Base-by-base conservation (phyloP, 2,888 invertebrate genomes). In the Scaptomyza reducta region DNA sequence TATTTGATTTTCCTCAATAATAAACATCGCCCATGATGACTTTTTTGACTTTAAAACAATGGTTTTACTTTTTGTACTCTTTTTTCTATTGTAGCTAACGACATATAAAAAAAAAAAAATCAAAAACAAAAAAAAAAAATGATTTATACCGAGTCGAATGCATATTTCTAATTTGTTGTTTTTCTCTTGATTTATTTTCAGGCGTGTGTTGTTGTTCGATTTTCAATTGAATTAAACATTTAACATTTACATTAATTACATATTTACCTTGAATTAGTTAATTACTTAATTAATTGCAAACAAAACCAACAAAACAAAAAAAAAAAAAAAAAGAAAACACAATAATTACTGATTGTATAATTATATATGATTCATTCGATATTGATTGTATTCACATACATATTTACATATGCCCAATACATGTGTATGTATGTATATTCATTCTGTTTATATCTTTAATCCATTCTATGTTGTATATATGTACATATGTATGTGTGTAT, bases 141-240 rank as follows among this genome's bases (percentile, higher is more conserved):
- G 41, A 16, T 44, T 46, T 40, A 44, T 22, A 57, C 25, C 56
- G 13, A 72, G 49, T 44, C 44, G 41, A 50, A 74, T 67, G 57
- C 61, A 74, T 65, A 75, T 82, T 82, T 82, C 81, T 82, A 82
- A 82, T 82, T 82, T 81, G 74, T 81, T 82, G 40, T 40, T 79
- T 77, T 79, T 82, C 80, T 82, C 81, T 82, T 82, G 63, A 82
- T 82, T 82, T 82, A 82, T 82, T 82, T 82, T 86, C 86, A 85
- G 86, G 86, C 74, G 86, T 86, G 78, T 83, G 79, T 82, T 82
- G 81, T 81, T 85, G 79, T 82, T 86, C 82, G 80, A 86, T 83
- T 82, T 82, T 82, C 51, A 86, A 82, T 82, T 82, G 49, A 86
- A 82, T 82, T 82, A 76, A 83, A 83, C 22, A 22, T 83, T 82